phyloP scores from a whole-genome alignment of 2,888 invertebrate genomes.

The Julus scanicus region DNA sequence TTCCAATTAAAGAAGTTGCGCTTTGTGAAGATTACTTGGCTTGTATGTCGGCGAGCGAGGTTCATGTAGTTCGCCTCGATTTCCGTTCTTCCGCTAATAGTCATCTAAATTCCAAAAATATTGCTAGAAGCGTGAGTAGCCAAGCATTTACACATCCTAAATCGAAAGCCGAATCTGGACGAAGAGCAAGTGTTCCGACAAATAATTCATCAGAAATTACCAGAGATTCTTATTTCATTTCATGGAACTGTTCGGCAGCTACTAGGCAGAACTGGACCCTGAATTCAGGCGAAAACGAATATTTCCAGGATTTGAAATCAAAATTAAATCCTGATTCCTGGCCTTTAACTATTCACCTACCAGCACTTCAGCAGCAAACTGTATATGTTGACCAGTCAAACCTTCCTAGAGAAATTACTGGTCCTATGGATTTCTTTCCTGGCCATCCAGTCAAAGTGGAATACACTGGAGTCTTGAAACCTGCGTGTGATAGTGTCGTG shows the following conservation, averaged over 20 bases:
- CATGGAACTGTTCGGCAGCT: slow-evolving; percentile 50
- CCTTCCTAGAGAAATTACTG: slow-evolving; percentile 54
- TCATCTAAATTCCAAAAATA: not conserved
- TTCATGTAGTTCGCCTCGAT: slow-evolving; percentile 67
- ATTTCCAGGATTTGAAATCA: slow-evolving; percentile 52
- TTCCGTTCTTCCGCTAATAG: slow-evolving; percentile 57
- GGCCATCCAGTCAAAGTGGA: slow-evolving; percentile 59
- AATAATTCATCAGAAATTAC: slow-evolving; percentile 43
- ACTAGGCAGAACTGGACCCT: slow-evolving; percentile 49
- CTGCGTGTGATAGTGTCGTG: not conserved
- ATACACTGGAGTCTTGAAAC: slow-evolving; percentile 51
- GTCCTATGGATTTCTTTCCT: slow-evolving; percentile 59
- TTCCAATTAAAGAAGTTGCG: slow-evolving; percentile 70
- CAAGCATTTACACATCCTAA: not conserved
- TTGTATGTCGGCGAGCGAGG: slow-evolving; percentile 73
- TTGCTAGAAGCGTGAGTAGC: not conserved
- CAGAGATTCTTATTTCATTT: slow-evolving; percentile 53
- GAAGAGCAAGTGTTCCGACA: not conserved
- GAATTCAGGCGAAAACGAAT: slow-evolving; percentile 28
- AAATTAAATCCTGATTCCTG: slow-evolving; percentile 60
- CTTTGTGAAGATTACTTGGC: slow-evolving; percentile 78
- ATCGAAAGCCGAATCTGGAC: not conserved
- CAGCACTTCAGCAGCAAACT: slow-evolving; percentile 59
- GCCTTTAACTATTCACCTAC: slow-evolving; percentile 59
- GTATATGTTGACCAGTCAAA: slow-evolving; percentile 54